Conservation (phyloP, 1,140 invertebrate genomes). For the Pristionchus pacificus region DNA sequence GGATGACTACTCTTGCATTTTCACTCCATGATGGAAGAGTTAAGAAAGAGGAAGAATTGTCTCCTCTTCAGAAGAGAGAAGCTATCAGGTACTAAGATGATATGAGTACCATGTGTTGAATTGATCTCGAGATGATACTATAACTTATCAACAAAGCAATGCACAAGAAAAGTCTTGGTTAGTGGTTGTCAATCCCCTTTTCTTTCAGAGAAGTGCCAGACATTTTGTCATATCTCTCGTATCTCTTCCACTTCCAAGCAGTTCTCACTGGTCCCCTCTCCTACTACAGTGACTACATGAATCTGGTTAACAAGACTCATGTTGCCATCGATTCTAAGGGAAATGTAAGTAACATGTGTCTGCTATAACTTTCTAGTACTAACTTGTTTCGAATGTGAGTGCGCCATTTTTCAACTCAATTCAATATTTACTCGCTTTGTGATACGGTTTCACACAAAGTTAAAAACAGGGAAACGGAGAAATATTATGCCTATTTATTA, state of each 20-base stretch:
- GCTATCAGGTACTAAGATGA: not conserved
- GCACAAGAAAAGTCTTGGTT: no score
- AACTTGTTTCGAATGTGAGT: not conserved
- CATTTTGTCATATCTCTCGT: not conserved
- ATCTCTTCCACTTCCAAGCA: not conserved
- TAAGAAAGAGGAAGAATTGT: not conserved
- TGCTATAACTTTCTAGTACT: not conserved
- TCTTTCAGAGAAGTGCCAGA: not conserved
- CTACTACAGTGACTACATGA: not conserved
- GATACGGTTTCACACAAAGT: no score
- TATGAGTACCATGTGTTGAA: not conserved
- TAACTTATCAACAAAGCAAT: no score
- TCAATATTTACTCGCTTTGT: no score
- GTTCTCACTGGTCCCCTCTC: not conserved
- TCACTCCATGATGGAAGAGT: not conserved
- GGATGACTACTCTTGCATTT: not conserved
- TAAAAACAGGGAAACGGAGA: no score
- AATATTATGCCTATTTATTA: no score
- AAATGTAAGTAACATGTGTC: not conserved
- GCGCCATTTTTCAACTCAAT: no score
- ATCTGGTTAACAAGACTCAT: not conserved
- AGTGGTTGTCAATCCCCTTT: no score
- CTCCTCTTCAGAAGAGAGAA: not conserved
- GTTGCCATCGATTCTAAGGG: not conserved
- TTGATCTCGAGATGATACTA: no score